Evolutionary conservation across 1,140 invertebrate species (phyloP), one percentile per base, ranked within the genome.

Genomic region (Tetraneura akinire): DNA sequence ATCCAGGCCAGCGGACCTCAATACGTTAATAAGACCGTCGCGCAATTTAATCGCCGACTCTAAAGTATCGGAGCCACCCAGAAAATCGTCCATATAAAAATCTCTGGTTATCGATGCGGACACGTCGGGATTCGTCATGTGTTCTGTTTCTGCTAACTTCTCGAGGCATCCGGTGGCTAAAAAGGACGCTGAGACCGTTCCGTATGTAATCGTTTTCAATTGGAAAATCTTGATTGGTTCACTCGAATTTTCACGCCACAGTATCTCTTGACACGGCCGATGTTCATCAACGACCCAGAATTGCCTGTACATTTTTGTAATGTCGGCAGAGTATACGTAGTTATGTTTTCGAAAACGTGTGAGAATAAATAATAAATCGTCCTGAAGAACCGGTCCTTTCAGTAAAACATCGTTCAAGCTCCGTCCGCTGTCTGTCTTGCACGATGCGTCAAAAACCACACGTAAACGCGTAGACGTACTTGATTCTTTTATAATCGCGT

Each of bases 121-220:
- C 66, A 0, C 10, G 1, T 6, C 49, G 6, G 0, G 80, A 29
- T 2, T 14, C 51, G 37, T 26, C n/a, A 53, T 6, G n/a, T 21
- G 14, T 13, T 26, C 21, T 51, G 32, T 23, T 3, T 37, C 23
- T 45, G 9, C 55, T 16, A 1, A 18, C 66, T 1, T 71, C 26
- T 13, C 3, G 10, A 88, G 62, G 14, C 82, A 83, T 73, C 82
- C 80, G 21, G 83, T 84, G 10, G 85, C 85, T 3, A 85, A 80
- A 81, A 80, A 85, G 1, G 85, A 83, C 14, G 84, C 84, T 10
- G 84, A 74, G 80, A 83, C 81, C 13, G 81, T 81, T n/a, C 85
- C 85, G 80, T 83, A 86, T 1, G 84, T 85, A 1, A 86, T 81
- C 2, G 83, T 85, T 23, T 82, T 76, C 13, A 86, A 81, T 47